Percentiles rank a stretch among this genome's conserved stretches.
Conservation (phyloP, 2,113 vertebrate genomes). For the Coturnix japonica region DNA sequence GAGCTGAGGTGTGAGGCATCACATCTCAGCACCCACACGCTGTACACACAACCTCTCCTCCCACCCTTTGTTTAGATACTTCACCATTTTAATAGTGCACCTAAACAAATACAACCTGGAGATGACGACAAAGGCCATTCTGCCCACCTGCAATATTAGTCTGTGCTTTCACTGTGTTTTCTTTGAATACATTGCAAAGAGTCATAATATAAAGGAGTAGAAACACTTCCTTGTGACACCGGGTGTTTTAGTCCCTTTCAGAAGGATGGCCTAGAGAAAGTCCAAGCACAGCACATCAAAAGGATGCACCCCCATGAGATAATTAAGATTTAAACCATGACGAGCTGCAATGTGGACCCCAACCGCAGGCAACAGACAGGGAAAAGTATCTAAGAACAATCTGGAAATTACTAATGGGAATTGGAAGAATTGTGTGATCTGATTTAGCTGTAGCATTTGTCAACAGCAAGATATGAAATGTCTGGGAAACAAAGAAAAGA, state of each 20-base stretch:
- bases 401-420: constrained; percentile 65
- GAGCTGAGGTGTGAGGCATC: neutral
- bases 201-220: constrained; percentile 30
- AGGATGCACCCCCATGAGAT: constrained; percentile 60
- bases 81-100: neutral
- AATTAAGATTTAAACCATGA: constrained; percentile 76
- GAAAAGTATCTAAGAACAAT: constrained; percentile 47
- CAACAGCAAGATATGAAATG: constrained; percentile 31
- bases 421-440: constrained; percentile 35
- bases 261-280: constrained; percentile 67
- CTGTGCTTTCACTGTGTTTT: neutral
- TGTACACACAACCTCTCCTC: fast-evolving
- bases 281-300: constrained; percentile 64
- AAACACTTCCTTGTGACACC: constrained; percentile 49
- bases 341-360: constrained; percentile 47
- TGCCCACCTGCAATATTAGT: neutral
- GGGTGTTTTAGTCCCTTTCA: constrained; percentile 67
- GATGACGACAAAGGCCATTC: neutral
- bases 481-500: neutral
- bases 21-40: fast-evolving
- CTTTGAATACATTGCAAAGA: constrained; percentile 35
- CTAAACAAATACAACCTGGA: neutral
- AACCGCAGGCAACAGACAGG: constrained; percentile 22
- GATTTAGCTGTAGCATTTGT: constrained; percentile 42
- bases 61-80: neutral